These are phyloP conservation scores for Syngnathus floridae DNA, from an alignment of 2,113 vertebrate species.

Conservation along the genomic window DNA sequence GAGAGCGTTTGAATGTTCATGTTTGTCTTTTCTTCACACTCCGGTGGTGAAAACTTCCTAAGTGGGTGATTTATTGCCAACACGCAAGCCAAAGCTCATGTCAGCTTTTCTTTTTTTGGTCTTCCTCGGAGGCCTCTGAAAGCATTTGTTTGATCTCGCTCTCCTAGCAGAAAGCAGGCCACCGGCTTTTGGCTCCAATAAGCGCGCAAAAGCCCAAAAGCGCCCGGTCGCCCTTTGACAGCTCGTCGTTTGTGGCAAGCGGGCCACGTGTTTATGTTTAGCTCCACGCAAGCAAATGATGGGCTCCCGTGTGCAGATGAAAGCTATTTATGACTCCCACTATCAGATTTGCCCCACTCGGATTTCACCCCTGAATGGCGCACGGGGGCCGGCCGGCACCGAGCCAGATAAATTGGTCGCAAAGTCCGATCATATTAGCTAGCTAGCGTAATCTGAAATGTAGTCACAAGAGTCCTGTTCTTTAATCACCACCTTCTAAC, in stretches of 20 bases:
- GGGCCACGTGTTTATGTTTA: slow-evolving; percentile 5
- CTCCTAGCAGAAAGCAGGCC: slow-evolving; percentile 67
- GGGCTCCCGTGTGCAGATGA: slow-evolving; percentile 22
- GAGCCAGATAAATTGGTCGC: too few relatives aligned
- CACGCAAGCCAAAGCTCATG: slow-evolving; percentile 67
- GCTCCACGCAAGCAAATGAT: slow-evolving; percentile 16
- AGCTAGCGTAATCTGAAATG: too few relatives aligned
- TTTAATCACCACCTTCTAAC: too few relatives aligned
- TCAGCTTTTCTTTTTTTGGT: slow-evolving; percentile 22
- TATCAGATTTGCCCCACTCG: slow-evolving; percentile 12
- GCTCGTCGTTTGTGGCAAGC: slow-evolving; percentile 17
- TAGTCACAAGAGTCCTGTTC: too few relatives aligned
- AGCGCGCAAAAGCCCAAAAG: slow-evolving; percentile 15
- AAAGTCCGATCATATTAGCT: too few relatives aligned
- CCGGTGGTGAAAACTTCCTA: slow-evolving; percentile 36
- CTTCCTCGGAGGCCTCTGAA: slow-evolving; percentile 29
- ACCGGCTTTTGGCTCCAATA: slow-evolving; percentile 42
- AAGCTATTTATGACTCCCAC: slow-evolving; percentile 19
- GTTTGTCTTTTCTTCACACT: slow-evolving; percentile 31
- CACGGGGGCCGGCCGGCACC: too few relatives aligned
- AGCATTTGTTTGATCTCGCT: slow-evolving; percentile 65
- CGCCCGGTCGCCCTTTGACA: slow-evolving; percentile 44
- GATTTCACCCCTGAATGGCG: slow-evolving; percentile 34
- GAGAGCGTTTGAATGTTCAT: not conserved
- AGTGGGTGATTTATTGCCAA: slow-evolving; percentile 61